Evolutionary conservation across 2,888 invertebrate genomes (phyloP).

Genomic region (Drosophila prolongata): DNA sequence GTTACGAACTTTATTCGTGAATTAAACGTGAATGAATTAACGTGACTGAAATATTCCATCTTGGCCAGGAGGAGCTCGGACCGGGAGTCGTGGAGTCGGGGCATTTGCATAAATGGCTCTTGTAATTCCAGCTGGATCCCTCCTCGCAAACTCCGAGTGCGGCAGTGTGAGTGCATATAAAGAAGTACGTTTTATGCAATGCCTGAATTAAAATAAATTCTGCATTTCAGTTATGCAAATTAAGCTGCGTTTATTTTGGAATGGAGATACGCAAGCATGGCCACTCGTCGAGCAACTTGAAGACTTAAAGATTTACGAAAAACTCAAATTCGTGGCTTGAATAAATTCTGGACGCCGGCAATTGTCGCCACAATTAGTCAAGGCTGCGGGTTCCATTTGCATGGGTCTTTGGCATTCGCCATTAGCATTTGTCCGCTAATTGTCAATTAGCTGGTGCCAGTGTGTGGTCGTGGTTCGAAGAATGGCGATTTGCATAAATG

Average conservation of each 20-base stretch:
- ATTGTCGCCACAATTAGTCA: slow-evolving; percentile 51
- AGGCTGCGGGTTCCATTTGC: slow-evolving; percentile 18
- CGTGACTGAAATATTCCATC: slow-evolving; percentile 79
- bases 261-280: slow-evolving; percentile 22
- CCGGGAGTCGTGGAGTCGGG: slow-evolving; percentile 14
- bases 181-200: slow-evolving; percentile 67
- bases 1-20: slow-evolving; percentile 79
- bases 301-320: slow-evolving; percentile 2
- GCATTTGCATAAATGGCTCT: slow-evolving; percentile 65
- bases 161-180: slow-evolving; percentile 60
- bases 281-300: slow-evolving; percentile 3
- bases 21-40: slow-evolving; percentile 78
- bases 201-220: slow-evolving; percentile 62
- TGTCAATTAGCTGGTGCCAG: slow-evolving; percentile 47
- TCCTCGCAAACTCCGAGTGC: neutral
- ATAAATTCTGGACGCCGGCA: slow-evolving; percentile 38
- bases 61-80: slow-evolving; percentile 39
- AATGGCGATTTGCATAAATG: slow-evolving; percentile 30
- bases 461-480: slow-evolving; percentile 26
- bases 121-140: slow-evolving; percentile 34
- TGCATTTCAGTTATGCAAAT: slow-evolving; percentile 71
- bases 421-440: slow-evolving; percentile 64
- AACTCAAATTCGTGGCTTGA: slow-evolving; percentile 19
- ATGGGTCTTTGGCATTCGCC: slow-evolving; percentile 27
- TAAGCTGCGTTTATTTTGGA: slow-evolving; percentile 43